Conservation (phyloP, 2,113 vertebrate species). For the Peromyscus maniculatus region DNA sequence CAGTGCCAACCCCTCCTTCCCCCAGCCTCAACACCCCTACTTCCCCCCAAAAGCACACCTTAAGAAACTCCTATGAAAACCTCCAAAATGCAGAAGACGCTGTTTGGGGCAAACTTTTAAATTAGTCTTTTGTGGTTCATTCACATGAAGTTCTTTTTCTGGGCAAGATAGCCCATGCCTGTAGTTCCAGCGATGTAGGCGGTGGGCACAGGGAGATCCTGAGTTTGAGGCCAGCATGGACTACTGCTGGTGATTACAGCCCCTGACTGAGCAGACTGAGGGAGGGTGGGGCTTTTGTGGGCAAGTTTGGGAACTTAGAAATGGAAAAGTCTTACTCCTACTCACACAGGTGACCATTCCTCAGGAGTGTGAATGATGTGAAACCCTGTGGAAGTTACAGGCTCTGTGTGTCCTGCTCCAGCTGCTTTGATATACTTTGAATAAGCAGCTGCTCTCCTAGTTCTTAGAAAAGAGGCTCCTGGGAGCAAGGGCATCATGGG, state of each 20-base stretch:
- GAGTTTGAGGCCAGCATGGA: background rate
- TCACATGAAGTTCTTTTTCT: background rate
- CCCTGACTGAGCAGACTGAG: background rate
- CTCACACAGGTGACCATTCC: background rate
- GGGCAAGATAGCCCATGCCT: background rate
- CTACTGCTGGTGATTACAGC: background rate
- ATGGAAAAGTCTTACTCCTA: background rate
- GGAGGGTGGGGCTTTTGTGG: too few relatives aligned
- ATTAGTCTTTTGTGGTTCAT: too few relatives aligned
- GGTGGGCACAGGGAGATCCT: background rate
- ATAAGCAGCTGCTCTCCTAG: conserved; percentile 3
- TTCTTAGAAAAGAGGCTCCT: background rate
- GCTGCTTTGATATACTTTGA: background rate
- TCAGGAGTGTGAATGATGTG: background rate
- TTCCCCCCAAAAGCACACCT: background rate
- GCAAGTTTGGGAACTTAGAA: background rate
- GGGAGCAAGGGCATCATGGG: background rate
- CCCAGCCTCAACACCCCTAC: background rate
- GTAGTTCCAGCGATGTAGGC: fast-evolving
- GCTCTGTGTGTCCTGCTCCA: background rate
- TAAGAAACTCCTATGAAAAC: background rate
- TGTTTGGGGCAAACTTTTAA: background rate
- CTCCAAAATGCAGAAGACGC: background rate
- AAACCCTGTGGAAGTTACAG: background rate
- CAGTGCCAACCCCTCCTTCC: background rate